These are phyloP conservation scores for Epinephelus awoara DNA, from an alignment of 2,797 vertebrate species.

Conservation along the genomic window DNA sequence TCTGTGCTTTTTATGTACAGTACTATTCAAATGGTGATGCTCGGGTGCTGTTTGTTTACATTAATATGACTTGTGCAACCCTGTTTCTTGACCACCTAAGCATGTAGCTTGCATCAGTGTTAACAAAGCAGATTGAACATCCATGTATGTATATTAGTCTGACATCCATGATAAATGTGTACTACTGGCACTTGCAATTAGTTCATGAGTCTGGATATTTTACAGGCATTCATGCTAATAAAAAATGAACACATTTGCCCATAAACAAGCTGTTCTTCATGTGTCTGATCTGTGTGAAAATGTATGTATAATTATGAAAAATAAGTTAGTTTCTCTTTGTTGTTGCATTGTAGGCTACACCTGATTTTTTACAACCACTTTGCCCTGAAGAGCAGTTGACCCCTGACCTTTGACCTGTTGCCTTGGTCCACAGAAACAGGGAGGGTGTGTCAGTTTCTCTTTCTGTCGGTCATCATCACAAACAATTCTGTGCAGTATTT, in stretches of 20 bases:
- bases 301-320: background rate
- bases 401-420: constrained; percentile 18
- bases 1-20: constrained; percentile 52
- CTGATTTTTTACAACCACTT: background rate
- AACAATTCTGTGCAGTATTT: background rate
- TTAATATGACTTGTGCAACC: constrained; percentile 64
- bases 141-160: constrained; percentile 50
- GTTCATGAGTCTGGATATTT: constrained; percentile 78
- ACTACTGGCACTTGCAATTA: constrained; percentile 65
- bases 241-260: constrained; percentile 71
- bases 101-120: constrained; percentile 71
- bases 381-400: background rate
- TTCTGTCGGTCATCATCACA: background rate
- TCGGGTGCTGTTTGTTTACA: constrained; percentile 64
- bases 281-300: background rate
- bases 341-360: background rate
- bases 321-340: too few species aligned
- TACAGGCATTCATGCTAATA: constrained; percentile 73
- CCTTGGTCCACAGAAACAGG: background rate
- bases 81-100: constrained; percentile 70
- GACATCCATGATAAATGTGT: constrained; percentile 45
- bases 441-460: background rate
- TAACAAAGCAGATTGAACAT: constrained; percentile 52
- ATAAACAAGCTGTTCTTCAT: background rate
- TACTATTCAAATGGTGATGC: constrained; percentile 35